Base-by-base conservation (phyloP, 2,888 invertebrate genomes). In the Tinea pellionella region DNA sequence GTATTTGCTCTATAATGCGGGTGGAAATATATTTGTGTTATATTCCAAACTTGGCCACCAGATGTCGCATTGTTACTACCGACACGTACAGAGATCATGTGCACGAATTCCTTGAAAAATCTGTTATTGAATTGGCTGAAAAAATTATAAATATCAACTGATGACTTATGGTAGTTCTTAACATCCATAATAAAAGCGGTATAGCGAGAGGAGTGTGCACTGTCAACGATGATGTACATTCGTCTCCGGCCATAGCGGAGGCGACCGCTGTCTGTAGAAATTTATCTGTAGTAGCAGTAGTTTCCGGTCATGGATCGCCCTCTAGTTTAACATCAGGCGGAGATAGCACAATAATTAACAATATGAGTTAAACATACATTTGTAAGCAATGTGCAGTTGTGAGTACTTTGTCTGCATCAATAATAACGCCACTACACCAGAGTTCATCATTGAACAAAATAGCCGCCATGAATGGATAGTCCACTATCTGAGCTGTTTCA, bases 371-470 rank as follows among this genome's bases (percentile, higher is more conserved):
- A 6, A 6, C 81, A 69, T 63, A 87, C 86, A 86, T 63, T 63
- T 86, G 85, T 59, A 87, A 64, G 59, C 86, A 87, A 61, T 87
- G 85, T 0, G 86, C 86, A 0, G 86, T 86, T 0, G 86, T 84
- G 0, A 87, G 63, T 11, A 84, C 69, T 9, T 66, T 68, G 59
- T 86, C 82, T 0, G 62, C 62, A 1, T 67, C 72, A 0, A 87
- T 70, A 59, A 87, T 66, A 56, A 73, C 85, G 0, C 71, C 86
- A 0, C 82, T 85, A 59, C 86, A 87, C 86, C 86, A 86, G 19
- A 85, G 69, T 63, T 81, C 69, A 9, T 69, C 67, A 72, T 84
- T 84, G 12, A 86, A 75, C 41, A 86, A 68, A 13, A 86, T 62
- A 0, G 85, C 83, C 0, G 85, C 86, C 66, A 86, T 69, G 70